Evolutionary conservation across 1,140 invertebrate genomes (phyloP).

Genomic region (Drosophila sp.): DNA sequence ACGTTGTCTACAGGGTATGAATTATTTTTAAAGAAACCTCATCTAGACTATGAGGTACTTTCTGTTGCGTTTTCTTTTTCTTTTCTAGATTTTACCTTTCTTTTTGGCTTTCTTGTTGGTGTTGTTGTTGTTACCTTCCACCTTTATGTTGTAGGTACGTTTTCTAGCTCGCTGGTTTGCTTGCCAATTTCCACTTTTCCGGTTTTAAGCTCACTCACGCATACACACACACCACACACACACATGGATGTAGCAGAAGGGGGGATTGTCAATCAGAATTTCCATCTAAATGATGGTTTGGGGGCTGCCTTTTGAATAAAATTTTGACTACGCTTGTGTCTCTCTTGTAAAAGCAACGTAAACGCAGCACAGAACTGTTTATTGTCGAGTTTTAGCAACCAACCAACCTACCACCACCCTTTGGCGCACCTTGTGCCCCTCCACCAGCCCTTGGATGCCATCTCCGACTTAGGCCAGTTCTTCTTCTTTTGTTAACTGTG

Average conservation of each 20-base stretch:
- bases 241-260: neutral
- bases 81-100: neutral
- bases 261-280: neutral
- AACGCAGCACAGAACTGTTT: neutral
- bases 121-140: neutral
- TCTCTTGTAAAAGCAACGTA: neutral
- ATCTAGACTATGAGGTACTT: conserved; percentile 14
- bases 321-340: neutral
- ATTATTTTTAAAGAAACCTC: conserved; percentile 35
- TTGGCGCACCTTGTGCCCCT: neutral
- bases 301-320: too few relatives aligned
- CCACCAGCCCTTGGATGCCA: conserved; percentile 6
- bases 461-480: conserved; percentile 4
- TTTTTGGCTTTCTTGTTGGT: neutral
- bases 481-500: conserved; percentile 25
- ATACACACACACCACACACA: conserved; percentile 20
- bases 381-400: neutral
- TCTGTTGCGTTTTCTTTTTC: neutral
- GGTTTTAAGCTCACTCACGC: conserved; percentile 68
- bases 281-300: too few relatives aligned
- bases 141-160: conserved; percentile 16
- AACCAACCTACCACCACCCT: neutral
- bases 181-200: conserved; percentile 78
- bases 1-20: conserved; percentile 18
- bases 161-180: conserved; percentile 61